Base-by-base conservation (phyloP, 2,888 invertebrate genomes). In the Hecatera dysodea region DNA sequence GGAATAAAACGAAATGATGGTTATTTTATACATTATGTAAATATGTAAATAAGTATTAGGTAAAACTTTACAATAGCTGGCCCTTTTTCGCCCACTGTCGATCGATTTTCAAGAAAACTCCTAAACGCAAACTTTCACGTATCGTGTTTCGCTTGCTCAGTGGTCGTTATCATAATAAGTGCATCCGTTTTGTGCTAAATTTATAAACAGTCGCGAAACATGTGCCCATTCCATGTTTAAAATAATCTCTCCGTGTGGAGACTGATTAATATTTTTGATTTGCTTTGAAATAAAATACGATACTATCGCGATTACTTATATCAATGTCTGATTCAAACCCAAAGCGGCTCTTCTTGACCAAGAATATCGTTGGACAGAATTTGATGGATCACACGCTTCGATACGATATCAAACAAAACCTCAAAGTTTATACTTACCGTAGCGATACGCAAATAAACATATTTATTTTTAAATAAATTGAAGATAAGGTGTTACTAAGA, bases 1-100 rank as follows among this genome's bases (percentile, higher is more conserved):
- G 60, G 81, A 83, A 78, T 79, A 67, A 72, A 78, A 74, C 36
- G 24, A 79, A 73, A 68, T 75, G 55, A 84, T 82, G 77, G 82
- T 77, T 74, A 82, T 86, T 81, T 84, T 80, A 81, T 78, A 78
- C 78, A 75, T 77, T 65, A 42, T 29, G 53, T 39, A 50, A 44
- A 70, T 4, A 53, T 27, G 70, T 74, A 59, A 50, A 64, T 71
- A 68, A 60, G 66, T 75, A 53, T 57, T 55, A 62, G 55, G 39
- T 72, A 36, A 57, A 65, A 60, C 67, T 50, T 52, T 59, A 71
- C 73, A 60, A 74, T 69, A 72, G 55, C 22, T 57, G 36, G 50
- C 63, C 60, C 55, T 82, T 52, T 44, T 62, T 48, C 85, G 56
- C 83, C 83, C 70, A 85, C 85, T 36, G 44, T 57, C 19, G 55